Percentiles rank a stretch among this genome's conserved stretches.
Conservation (phyloP, 2,888 invertebrate species). For the Drosophila quasianomalipes region DNA sequence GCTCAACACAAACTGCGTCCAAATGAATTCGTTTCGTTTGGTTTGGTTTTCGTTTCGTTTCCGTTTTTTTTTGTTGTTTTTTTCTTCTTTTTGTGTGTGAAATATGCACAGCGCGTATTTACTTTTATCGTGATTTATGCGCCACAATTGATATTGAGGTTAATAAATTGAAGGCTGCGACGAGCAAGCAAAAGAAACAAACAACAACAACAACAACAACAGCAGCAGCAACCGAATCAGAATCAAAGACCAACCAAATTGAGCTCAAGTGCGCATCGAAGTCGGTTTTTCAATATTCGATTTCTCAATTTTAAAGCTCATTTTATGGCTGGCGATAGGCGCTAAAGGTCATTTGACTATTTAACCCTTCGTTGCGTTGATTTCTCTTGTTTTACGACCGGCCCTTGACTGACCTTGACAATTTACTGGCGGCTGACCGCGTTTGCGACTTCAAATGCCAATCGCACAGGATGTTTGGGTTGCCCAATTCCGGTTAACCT, state of each 20-base stretch:
- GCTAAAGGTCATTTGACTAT: slow-evolving; percentile 64
- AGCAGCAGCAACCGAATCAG: slow-evolving; percentile 1
- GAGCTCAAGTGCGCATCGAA: slow-evolving; percentile 72
- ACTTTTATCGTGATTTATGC: slow-evolving; percentile 80
- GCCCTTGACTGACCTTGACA: slow-evolving; percentile 52
- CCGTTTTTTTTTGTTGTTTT: slow-evolving; percentile 30
- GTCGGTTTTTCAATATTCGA: slow-evolving; percentile 47
- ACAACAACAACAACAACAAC: slow-evolving; percentile 2
- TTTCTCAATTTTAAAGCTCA: slow-evolving; percentile 52
- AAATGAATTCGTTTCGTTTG: slow-evolving; percentile 72
- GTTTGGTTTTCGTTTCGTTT: slow-evolving; percentile 34
- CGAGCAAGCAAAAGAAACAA: slow-evolving; percentile 35
- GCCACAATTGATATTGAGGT: slow-evolving; percentile 78
- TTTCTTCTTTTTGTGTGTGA: slow-evolving; percentile 40
- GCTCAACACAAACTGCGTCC: slow-evolving; percentile 49
- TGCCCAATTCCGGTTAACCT: slow-evolving; percentile 47
- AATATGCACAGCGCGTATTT: slow-evolving; percentile 76
- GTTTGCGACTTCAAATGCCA: slow-evolving; percentile 31
- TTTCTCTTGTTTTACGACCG: slow-evolving; percentile 41
- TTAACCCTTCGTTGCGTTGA: slow-evolving; percentile 57
- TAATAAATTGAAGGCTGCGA: slow-evolving; percentile 76
- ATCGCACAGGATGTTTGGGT: slow-evolving; percentile 52
- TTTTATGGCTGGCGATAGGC: slow-evolving; percentile 31
- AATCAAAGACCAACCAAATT: slow-evolving; percentile 53
- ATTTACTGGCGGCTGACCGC: slow-evolving; percentile 21